Evolutionary conservation across 2,113 vertebrate genomes (phyloP).

Genomic region (Gobiocypris rarus): DNA sequence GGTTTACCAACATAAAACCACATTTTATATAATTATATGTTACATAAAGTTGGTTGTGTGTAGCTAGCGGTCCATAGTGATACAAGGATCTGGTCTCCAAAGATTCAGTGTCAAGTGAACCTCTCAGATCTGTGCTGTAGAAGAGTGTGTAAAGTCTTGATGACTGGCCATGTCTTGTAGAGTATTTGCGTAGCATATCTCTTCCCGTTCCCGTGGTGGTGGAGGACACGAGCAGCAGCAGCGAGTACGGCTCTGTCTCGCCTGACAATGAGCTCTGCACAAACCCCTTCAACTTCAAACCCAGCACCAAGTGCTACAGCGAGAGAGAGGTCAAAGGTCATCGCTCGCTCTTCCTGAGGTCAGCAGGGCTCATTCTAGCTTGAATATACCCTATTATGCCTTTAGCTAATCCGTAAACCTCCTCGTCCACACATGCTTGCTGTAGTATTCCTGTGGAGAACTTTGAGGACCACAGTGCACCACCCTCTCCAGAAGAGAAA

Average conservation of each 20-base stretch:
- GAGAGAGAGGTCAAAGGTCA: slow-evolving; percentile 90
- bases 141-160: neutral
- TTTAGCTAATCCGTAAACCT: neutral
- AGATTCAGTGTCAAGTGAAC: neutral
- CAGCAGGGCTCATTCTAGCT: slow-evolving; percentile 19
- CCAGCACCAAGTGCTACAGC: slow-evolving; percentile 90
- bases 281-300: slow-evolving; percentile 94
- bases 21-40: too few relatives aligned
- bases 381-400: neutral
- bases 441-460: slow-evolving; percentile 95
- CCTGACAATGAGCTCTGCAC: slow-evolving; percentile 93
- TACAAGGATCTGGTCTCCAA: neutral
- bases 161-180: slow-evolving; percentile 64
- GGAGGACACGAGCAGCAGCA: slow-evolving; percentile 97
- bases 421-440: neutral
- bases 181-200: slow-evolving; percentile 95
- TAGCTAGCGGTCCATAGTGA: too few relatives aligned
- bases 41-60: too few relatives aligned
- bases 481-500: slow-evolving; percentile 96
- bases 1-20: too few relatives aligned
- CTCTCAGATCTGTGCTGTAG: neutral
- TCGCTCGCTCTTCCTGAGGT: slow-evolving; percentile 91
- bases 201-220: slow-evolving; percentile 95
- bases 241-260: slow-evolving; percentile 96
- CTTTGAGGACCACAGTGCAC: slow-evolving; percentile 98